Conservation (phyloP, 2,797 vertebrate genomes). For the Halcyon leucocephala region DNA sequence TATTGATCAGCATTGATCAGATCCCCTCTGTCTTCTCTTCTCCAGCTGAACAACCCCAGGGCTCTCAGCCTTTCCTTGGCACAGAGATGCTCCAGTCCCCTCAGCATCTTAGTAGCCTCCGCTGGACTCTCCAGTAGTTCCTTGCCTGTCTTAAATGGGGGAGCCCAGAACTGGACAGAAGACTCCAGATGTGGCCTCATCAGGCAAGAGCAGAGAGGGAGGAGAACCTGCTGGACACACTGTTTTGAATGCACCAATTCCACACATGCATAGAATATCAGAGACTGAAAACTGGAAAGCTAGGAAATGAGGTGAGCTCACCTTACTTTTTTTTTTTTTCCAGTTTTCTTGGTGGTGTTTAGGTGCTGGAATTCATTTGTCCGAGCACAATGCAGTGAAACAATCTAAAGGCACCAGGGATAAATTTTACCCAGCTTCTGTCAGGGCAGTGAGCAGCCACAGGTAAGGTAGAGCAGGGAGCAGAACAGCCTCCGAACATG, state of each 20-base stretch:
- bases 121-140: background rate
- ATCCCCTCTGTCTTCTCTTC: too few relatives aligned
- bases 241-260: background rate
- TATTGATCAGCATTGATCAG: too few relatives aligned
- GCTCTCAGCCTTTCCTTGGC: too few relatives aligned
- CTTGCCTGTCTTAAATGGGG: background rate
- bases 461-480: background rate
- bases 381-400: background rate
- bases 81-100: too few relatives aligned
- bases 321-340: background rate
- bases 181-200: background rate
- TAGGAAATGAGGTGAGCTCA: background rate
- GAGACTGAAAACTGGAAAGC: background rate
- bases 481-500: background rate
- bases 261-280: background rate
- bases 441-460: background rate
- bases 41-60: too few relatives aligned
- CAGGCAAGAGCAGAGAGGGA: background rate
- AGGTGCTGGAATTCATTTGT: background rate
- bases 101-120: too few relatives aligned
- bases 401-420: background rate
- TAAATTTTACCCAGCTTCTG: background rate
- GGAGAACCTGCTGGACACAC: background rate
- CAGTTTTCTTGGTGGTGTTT: background rate
- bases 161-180: background rate